Percentiles rank a stretch among this genome's conserved stretches.
These are phyloP conservation scores for Papilio polyxenes DNA, from an alignment of 1,140 invertebrate species.

Conservation along the genomic window DNA sequence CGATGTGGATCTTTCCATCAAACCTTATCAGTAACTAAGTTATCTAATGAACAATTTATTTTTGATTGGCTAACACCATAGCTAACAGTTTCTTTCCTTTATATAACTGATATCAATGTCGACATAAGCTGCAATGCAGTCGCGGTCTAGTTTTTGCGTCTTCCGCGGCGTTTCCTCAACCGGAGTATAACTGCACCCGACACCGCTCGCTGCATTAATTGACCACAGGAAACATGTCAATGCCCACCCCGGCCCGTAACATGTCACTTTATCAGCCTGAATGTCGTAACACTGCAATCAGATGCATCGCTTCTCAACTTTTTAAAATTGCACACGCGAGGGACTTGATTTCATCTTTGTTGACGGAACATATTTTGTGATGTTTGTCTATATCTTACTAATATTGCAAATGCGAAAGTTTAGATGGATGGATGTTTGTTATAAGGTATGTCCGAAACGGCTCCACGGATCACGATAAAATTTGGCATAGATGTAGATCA, in stretches of 20 bases:
- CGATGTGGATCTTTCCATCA: neutral
- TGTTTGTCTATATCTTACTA: neutral
- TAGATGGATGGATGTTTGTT: too few species aligned
- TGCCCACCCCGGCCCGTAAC: conserved; percentile 38
- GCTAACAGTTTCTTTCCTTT: conserved; percentile 7
- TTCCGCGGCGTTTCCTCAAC: conserved; percentile 48
- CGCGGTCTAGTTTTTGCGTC: conserved; percentile 45
- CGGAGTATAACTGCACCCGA: conserved; percentile 40
- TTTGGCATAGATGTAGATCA: too few species aligned
- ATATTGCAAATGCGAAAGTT: too few species aligned
- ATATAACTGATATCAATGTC: conserved; percentile 7
- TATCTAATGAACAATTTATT: neutral
- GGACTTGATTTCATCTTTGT: neutral
- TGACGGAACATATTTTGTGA: neutral
- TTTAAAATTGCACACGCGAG: neutral
- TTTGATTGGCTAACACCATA: neutral
- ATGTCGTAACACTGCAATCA: conserved; percentile 29
- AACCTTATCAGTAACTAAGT: neutral
- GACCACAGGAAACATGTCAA: conserved; percentile 57
- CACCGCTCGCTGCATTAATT: conserved; percentile 63
- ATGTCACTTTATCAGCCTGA: conserved; percentile 6
- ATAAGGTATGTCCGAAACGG: too few species aligned
- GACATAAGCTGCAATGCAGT: conserved; percentile 16
- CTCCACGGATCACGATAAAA: too few species aligned
- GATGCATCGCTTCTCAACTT: conserved; percentile 30